These are phyloP conservation scores for Doris montereyensis DNA, from an alignment of 2,888 invertebrate species.

Conservation along the genomic window DNA sequence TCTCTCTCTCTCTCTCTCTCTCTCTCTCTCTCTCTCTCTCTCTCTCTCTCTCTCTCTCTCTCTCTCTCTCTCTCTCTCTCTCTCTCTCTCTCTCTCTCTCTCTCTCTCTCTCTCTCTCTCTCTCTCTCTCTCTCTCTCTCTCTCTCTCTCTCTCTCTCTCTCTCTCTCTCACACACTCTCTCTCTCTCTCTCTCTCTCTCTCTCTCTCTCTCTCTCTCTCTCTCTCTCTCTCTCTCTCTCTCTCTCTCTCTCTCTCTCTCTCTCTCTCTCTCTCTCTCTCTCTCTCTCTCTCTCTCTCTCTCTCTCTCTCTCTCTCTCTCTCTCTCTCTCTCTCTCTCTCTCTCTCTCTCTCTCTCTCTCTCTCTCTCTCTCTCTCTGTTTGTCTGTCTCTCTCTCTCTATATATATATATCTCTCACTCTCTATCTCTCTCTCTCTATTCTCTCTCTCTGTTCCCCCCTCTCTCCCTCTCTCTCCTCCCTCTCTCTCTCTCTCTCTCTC, in stretches of 20 bases:
- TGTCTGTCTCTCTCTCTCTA: no score
- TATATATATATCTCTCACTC: no score
- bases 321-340: no score
- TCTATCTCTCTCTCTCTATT: no score
- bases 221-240: neutral
- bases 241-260: neutral
- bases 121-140: neutral
- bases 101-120: neutral
- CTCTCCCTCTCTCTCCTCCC: neutral
- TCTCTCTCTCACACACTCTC: neutral
- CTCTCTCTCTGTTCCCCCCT: no score
- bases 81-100: neutral
- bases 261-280: neutral
- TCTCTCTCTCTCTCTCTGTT: no score
- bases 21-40: neutral
- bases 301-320: neutral
- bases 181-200: neutral
- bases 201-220: conserved; percentile 3
- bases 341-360: no score
- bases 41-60: conserved; percentile 25
- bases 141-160: conserved; percentile 4
- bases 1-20: conserved; percentile 19
- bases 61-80: neutral
- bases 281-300: neutral
- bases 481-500: no score